These are phyloP conservation scores for Pimephales promelas DNA, from an alignment of 2,113 vertebrate genomes.

Conservation along the genomic window DNA sequence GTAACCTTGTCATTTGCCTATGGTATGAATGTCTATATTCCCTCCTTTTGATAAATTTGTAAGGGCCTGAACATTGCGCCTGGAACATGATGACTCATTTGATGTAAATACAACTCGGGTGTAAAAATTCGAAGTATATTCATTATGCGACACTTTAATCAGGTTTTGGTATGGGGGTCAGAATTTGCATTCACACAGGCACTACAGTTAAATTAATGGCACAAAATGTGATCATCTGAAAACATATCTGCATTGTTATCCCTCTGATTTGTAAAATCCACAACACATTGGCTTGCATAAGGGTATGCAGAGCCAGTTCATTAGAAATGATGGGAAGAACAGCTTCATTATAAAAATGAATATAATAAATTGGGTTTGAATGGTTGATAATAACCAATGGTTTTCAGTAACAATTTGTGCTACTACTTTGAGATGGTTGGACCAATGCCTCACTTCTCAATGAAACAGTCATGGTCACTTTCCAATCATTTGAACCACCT, in stretches of 20 bases:
- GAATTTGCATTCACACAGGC: conserved; percentile 61
- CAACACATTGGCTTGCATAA: background rate
- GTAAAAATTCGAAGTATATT: conserved; percentile 57
- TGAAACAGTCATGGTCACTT: background rate
- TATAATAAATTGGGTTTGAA: conserved; percentile 22
- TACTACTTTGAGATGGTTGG: conserved; percentile 1
- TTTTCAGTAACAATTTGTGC: background rate
- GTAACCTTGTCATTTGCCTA: conserved; percentile 59
- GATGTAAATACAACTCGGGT: conserved; percentile 62
- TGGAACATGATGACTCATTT: conserved; percentile 61
- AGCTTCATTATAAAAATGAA: conserved; percentile 7
- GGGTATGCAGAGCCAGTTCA: background rate
- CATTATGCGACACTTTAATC: conserved; percentile 63
- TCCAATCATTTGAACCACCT: background rate
- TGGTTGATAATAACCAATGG: conserved; percentile 22
- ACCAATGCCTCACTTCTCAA: background rate
- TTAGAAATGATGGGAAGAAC: conserved; percentile 16
- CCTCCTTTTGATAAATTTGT: conserved; percentile 60
- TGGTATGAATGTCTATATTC: conserved; percentile 64
- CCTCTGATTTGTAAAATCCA: conserved; percentile 24
- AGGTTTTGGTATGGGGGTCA: conserved; percentile 50
- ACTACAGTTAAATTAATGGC: background rate
- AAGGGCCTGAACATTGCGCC: conserved; percentile 45
- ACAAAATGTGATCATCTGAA: background rate
- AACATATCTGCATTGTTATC: background rate